Evolutionary conservation across 2,888 invertebrate species (phyloP).

Genomic region (Drosophila atroscutellata): DNA sequence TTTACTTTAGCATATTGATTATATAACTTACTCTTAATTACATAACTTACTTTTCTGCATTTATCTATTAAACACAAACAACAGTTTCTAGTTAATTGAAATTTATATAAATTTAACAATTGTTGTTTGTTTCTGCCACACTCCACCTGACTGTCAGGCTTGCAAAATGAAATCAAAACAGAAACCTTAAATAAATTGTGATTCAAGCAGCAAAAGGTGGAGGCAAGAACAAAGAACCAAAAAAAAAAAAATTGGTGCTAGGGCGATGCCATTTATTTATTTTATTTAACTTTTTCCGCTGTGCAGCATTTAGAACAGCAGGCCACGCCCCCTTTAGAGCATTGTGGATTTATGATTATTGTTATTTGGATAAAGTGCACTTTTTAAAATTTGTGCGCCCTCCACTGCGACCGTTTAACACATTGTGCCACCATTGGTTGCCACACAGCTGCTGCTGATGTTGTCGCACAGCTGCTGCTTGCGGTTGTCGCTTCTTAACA

Average conservation of each 20-base stretch:
- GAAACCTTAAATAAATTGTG: constrained; percentile 9
- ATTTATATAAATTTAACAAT: neutral
- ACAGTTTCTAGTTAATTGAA: neutral
- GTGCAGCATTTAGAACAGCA: constrained; percentile 22
- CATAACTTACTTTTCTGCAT: no score
- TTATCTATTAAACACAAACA: neutral
- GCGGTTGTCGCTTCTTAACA: constrained; percentile 15
- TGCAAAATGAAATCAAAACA: neutral
- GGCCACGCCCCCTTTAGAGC: constrained; percentile 21
- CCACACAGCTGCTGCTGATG: constrained; percentile 11
- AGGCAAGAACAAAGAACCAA: neutral
- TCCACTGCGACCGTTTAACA: constrained; percentile 21
- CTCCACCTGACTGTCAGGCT: neutral
- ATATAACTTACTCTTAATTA: neutral
- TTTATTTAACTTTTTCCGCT: neutral
- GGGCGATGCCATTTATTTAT: neutral
- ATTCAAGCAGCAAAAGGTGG: no score
- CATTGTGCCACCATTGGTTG: constrained; percentile 55
- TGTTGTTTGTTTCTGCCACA: no score
- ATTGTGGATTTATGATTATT: constrained; percentile 57
- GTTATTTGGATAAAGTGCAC: constrained; percentile 46
- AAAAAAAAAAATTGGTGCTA: neutral
- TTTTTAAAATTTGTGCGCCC: neutral
- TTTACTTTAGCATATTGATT: neutral
- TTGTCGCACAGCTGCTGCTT: constrained; percentile 13